Conservation (phyloP, 2,113 vertebrate species). For the Mesoclemmys tuberculata region DNA sequence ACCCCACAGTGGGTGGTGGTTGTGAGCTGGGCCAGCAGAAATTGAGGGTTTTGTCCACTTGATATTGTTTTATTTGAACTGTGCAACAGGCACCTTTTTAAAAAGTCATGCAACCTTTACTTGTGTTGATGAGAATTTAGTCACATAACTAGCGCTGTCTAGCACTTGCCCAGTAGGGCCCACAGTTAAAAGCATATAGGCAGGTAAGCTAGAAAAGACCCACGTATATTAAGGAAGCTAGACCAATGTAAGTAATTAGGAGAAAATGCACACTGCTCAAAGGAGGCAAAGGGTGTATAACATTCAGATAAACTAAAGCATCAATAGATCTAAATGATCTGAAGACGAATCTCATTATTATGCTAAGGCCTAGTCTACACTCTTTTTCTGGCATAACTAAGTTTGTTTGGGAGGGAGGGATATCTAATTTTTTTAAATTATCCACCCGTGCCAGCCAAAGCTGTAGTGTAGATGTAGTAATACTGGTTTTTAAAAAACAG, state of each 20-base stretch:
- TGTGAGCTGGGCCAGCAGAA: not conserved
- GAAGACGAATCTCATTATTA: slow-evolving; percentile 31
- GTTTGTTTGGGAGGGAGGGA: not conserved
- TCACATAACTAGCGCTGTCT: not conserved
- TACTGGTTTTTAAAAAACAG: rapidly evolving
- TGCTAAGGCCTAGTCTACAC: not conserved
- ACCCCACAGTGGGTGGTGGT: not conserved
- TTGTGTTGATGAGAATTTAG: not conserved
- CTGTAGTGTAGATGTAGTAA: not conserved
- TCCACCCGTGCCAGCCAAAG: slow-evolving; percentile 13
- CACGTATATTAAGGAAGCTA: not conserved
- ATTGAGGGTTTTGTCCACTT: not conserved
- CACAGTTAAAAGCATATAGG: not conserved
- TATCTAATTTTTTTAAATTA: slow-evolving; percentile 24
- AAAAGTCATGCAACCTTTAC: not conserved
- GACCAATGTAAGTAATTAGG: not conserved
- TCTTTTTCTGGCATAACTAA: slow-evolving; percentile 30
- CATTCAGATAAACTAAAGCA: not conserved
- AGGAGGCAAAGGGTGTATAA: not conserved
- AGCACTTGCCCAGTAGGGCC: not conserved
- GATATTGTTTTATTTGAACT: not conserved
- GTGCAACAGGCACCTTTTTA: not conserved
- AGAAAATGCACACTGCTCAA: not conserved
- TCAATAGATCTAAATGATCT: slow-evolving; percentile 14
- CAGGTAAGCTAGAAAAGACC: not conserved